phyloP scores from a whole-genome alignment of 1,140 invertebrate genomes.

The Drosophila kanapiae region DNA sequence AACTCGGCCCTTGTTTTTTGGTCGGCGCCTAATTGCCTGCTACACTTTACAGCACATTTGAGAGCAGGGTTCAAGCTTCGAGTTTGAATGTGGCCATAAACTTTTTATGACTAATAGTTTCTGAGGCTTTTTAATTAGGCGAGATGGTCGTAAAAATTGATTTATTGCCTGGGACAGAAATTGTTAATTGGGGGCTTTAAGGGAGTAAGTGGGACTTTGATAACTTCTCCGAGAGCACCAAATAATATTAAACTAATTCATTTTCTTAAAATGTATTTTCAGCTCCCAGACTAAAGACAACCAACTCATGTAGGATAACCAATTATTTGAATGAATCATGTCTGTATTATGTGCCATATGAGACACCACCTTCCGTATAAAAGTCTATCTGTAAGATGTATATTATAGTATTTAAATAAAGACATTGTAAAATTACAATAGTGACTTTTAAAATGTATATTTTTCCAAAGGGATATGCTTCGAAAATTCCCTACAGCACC shows the following conservation, averaged over 20 bases:
- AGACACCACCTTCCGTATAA: constrained; percentile 31
- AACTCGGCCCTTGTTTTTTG: constrained; percentile 6
- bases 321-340: constrained; percentile 26
- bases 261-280: constrained; percentile 16
- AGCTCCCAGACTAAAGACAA: constrained; percentile 15
- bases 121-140: constrained; percentile 62
- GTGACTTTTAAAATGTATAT: background rate
- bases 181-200: constrained; percentile 44
- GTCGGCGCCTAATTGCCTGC: constrained; percentile 58
- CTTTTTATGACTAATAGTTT: constrained; percentile 63
- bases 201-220: background rate
- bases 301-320: background rate
- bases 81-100: constrained; percentile 41
- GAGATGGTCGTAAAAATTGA: constrained; percentile 58
- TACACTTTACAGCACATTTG: constrained; percentile 42
- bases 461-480: background rate
- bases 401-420: constrained; percentile 15
- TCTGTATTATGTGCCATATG: constrained; percentile 63
- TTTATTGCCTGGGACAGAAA: constrained; percentile 44
- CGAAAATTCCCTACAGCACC: background rate
- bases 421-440: background rate
- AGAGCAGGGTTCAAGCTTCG: background rate
- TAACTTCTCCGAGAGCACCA: background rate
- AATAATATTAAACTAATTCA: constrained; percentile 6
- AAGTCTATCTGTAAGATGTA: constrained; percentile 20